These are phyloP conservation scores for Pristionchus exspectatus DNA, from an alignment of 2,888 invertebrate genomes.

Conservation along the genomic window DNA sequence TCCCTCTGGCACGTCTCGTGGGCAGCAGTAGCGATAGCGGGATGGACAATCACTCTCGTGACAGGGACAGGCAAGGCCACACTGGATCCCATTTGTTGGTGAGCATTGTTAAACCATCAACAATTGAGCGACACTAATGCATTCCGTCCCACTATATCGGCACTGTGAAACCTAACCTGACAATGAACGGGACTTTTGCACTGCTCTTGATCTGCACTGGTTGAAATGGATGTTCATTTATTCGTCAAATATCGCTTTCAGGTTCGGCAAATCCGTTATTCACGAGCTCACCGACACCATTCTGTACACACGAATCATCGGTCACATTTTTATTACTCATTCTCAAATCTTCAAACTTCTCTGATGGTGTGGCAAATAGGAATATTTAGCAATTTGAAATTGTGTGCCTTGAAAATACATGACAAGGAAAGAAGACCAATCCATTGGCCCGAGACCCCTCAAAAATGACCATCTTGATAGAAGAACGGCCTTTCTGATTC, in stretches of 20 bases:
- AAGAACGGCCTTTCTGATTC: too few relatives aligned
- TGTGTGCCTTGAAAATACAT: too few relatives aligned
- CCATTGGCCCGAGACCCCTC: too few relatives aligned
- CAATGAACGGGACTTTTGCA: not conserved
- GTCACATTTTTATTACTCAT: not conserved
- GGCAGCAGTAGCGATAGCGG: not conserved
- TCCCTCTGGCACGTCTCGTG: slow-evolving; percentile 43
- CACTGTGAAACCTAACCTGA: not conserved
- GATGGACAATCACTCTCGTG: slow-evolving; percentile 23
- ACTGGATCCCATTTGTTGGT: slow-evolving; percentile 24
- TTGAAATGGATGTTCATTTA: too few relatives aligned
- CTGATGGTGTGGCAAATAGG: too few relatives aligned
- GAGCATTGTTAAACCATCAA: not conserved
- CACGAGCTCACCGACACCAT: slow-evolving; percentile 7
- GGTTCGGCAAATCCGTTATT: slow-evolving; percentile 31
- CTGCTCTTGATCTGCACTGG: too few relatives aligned
- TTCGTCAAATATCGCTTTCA: not conserved
- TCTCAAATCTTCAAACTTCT: not conserved
- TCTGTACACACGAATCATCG: slow-evolving; percentile 43
- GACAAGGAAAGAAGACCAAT: too few relatives aligned
- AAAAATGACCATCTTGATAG: too few relatives aligned
- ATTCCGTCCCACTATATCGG: not conserved
- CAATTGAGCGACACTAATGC: not conserved
- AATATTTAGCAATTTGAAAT: not conserved
- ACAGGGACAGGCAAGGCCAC: not conserved